Evolutionary conservation across 2,797 vertebrate species (phyloP).

Genomic region (Threskiornis aethiopicus): DNA sequence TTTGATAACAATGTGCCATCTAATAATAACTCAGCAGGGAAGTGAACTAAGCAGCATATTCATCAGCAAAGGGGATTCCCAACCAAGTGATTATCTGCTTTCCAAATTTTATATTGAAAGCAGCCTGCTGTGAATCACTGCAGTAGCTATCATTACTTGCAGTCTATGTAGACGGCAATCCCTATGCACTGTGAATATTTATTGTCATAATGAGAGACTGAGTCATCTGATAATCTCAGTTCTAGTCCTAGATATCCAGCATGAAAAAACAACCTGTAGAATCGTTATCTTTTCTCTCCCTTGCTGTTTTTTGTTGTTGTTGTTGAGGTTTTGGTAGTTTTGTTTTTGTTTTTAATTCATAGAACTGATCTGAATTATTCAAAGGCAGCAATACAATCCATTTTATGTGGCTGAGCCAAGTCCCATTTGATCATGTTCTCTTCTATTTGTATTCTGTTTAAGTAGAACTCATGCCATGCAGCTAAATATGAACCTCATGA

Average conservation of each 20-base stretch:
- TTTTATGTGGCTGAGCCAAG: neutral
- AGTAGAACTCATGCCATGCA: neutral
- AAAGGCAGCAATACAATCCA: neutral
- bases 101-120: slow-evolving; percentile 35
- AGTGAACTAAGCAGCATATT: slow-evolving; percentile 52
- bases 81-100: slow-evolving; percentile 42
- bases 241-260: neutral
- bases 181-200: slow-evolving; percentile 35
- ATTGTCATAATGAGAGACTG: neutral
- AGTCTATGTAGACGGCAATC: neutral
- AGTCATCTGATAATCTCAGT: neutral
- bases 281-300: neutral
- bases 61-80: slow-evolving; percentile 45
- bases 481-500: neutral
- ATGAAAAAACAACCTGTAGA: slow-evolving; percentile 7
- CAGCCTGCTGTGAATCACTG: slow-evolving; percentile 4
- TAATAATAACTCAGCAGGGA: slow-evolving; percentile 40
- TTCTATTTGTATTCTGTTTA: neutral
- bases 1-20: slow-evolving; percentile 41
- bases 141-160: slow-evolving; percentile 14
- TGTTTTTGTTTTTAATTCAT: neutral
- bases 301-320: neutral
- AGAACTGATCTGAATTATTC: slow-evolving; percentile 18
- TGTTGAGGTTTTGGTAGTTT: neutral
- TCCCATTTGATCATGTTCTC: neutral